Evolutionary conservation across 2,888 invertebrate genomes (phyloP), one percentile per base, ranked within the genome.

Genomic region (Scaptomyza tumidula): DNA sequence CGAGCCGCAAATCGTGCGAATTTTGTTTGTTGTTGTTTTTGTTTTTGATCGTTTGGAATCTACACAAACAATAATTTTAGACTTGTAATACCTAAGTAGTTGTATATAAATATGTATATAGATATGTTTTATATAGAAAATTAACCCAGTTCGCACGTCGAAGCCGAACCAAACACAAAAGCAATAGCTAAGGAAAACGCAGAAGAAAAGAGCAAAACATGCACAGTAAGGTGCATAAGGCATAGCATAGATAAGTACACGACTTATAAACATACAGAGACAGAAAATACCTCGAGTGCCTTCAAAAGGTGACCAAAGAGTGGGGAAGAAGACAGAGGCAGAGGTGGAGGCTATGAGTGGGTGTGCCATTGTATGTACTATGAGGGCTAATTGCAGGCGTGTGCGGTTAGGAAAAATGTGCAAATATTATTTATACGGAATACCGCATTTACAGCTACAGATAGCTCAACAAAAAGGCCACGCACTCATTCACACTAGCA

Each of bases 91-190:
- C 49, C 53, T 46, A 72, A 66, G 61, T 72, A 68, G 55, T 44
- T 66, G 39, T 71, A 65, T 37, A 16, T 41, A 49, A 35, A 39
- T 50, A 46, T 53, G 45, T 41, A 55, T 49, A 41, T 57, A 14
- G 46, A 50, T 66, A 37, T 66, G 6, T 53, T 66, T 6, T 53
- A 11, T 41, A 84, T 77, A 86, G 79, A 88, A 85, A 86, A 86
- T 87, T 86, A 86, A 86, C 85, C 85, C 78, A 86, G 86, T 86
- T 86, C 85, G 85, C 85, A 86, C 85, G 89, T 85, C 87, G 70
- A 75, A 79, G 81, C 79, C 66, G 71, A 88, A 86, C 84, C 76
- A 73, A 62, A 50, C 37, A 48, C 31, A 58, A 78, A 65, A 33
- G 69, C 69, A 81, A 81, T 67, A 66, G 56, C 41, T 45, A 14